These are phyloP conservation scores for Andrena praecox DNA, from an alignment of 2,888 invertebrate species.

Conservation along the genomic window DNA sequence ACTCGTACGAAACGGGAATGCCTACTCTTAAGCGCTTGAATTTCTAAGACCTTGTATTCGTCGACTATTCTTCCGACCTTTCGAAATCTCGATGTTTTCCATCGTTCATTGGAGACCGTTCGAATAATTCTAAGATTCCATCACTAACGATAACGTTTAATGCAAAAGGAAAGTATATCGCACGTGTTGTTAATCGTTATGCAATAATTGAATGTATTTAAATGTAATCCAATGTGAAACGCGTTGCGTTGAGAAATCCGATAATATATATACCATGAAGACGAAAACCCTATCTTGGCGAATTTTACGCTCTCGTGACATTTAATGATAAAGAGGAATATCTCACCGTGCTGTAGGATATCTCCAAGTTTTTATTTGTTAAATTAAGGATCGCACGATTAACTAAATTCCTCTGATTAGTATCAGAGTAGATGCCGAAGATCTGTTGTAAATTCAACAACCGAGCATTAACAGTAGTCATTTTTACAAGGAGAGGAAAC, in stretches of 20 bases:
- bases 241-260: conserved; percentile 57
- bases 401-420: neutral
- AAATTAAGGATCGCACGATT: conserved; percentile 1
- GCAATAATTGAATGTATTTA: conserved; percentile 71
- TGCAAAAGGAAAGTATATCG: conserved; percentile 50
- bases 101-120: conserved; percentile 10
- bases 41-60: conserved; percentile 3
- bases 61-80: conserved; percentile 1
- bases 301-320: conserved; percentile 25
- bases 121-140: conserved; percentile 34
- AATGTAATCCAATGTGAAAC: conserved; percentile 63
- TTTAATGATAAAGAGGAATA: conserved; percentile 1
- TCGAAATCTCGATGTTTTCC: conserved; percentile 16
- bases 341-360: neutral
- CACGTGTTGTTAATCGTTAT: conserved; percentile 70
- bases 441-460: neutral
- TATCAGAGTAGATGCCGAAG: neutral
- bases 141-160: conserved; percentile 46
- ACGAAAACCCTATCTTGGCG: conserved; percentile 32
- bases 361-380: conserved; percentile 22
- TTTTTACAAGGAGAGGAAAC: conserved; percentile 2
- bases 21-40: conserved; percentile 2
- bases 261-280: conserved; percentile 58
- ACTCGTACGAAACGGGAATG: neutral
- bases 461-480: conserved; percentile 3